Evolutionary conservation across 2,113 vertebrate species (phyloP).

Genomic region (Sterrhoptilus dennistouni): DNA sequence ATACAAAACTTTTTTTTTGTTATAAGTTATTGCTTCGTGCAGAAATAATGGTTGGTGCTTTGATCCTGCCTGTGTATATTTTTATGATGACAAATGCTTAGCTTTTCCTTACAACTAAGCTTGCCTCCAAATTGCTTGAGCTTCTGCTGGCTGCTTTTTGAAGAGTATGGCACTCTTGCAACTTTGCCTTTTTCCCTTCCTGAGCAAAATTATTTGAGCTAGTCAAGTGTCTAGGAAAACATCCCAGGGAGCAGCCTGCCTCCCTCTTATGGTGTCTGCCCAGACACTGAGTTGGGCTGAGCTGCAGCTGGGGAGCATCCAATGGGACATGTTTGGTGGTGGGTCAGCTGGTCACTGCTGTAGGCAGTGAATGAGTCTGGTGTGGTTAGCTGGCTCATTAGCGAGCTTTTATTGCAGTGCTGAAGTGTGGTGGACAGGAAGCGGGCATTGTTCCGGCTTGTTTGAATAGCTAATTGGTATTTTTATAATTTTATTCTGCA

Average conservation of each 20-base stretch:
- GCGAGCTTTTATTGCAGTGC: background rate
- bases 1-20: background rate
- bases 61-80: background rate
- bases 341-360: rapidly evolving
- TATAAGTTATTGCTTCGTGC: background rate
- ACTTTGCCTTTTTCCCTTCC: background rate
- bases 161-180: rapidly evolving
- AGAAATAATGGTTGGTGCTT: background rate
- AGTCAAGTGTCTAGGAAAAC: background rate
- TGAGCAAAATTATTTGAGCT: background rate
- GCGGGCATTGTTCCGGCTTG: background rate
- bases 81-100: background rate
- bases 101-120: background rate
- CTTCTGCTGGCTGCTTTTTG: background rate
- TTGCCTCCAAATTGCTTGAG: background rate
- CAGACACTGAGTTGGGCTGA: background rate
- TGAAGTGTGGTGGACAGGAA: background rate
- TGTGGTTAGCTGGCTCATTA: background rate
- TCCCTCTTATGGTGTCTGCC: background rate
- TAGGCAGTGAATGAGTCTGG: background rate
- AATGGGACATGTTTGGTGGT: rapidly evolving
- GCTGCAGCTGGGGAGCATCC: background rate
- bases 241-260: background rate
- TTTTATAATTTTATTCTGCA: background rate
- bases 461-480: background rate